Base-by-base conservation (phyloP, 2,113 vertebrate species). In the Taxidea taxus region DNA sequence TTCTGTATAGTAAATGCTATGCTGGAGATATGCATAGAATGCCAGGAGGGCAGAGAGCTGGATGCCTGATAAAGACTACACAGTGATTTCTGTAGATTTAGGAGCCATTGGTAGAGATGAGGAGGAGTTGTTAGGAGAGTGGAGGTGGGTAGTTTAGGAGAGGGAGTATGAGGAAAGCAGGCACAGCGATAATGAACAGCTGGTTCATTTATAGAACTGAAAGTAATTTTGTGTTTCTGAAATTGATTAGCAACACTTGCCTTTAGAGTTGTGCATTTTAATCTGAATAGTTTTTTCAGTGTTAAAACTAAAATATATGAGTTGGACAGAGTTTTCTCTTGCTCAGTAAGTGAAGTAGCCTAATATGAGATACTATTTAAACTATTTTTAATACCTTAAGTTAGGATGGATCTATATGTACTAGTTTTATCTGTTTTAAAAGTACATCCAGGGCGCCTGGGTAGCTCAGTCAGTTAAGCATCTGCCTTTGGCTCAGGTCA, bases 291-390 rank as follows among this genome's bases (percentile, higher is more conserved):
- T 27, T 84, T 89, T 93, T 78, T 74, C 68, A 87, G 39, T 93
- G 34, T 83, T 66, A 54, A 29, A 92, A 37, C n/a, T 54, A 84
- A 88, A 85, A 75, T 78, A 20, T 86, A 9, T 94, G 47, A 64
- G 49, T 94, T 81, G 37, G 21, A 15, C 23, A 78, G 68, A 83
- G 54, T 95, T 91, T 96, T 89, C 60, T 47, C 64, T 95, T 90
- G 42, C 27, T 89, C 20, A 70, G 4, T 81, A 86, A 95, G n/a
- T 75, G 54, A 74, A 70, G 66, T 62, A 62, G 29, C 16, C 77
- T 56, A 58, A 34, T 75, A 25, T 56, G 44, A 85, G 31, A 37
- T 60, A 54, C 31, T 83, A 7, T 85, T 77, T 64, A 51, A 47
- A 12, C 78, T 77, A 85, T 97, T 92, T 62, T 34, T 29, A 20